phyloP scores from a whole-genome alignment of 1,140 invertebrate species.

The Zaprionus ghesquierei region DNA sequence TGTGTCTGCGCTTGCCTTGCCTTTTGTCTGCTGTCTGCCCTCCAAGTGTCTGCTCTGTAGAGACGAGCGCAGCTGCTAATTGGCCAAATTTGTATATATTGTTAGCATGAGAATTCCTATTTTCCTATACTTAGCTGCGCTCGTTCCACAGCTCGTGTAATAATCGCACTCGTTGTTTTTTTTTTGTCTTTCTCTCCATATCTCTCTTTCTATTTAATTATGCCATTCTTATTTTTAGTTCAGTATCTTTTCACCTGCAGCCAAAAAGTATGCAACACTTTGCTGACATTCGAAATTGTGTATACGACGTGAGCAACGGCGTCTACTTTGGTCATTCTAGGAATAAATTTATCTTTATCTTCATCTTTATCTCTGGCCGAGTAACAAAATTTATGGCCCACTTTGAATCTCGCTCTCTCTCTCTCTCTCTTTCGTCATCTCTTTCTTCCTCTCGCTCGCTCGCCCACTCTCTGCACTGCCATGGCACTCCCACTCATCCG shows the following conservation, averaged over 20 bases:
- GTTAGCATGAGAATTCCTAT: neutral
- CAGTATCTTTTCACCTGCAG: conserved; percentile 21
- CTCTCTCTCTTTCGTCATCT: neutral
- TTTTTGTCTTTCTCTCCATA: neutral
- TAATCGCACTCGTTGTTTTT: conserved; percentile 2
- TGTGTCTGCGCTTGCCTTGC: conserved; percentile 10
- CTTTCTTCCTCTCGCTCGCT: neutral
- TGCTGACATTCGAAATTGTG: conserved; percentile 45
- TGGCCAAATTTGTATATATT: conserved; percentile 33
- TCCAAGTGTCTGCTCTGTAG: conserved; percentile 16
- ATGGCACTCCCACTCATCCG: neutral
- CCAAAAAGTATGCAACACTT: conserved; percentile 63
- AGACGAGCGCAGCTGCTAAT: conserved; percentile 51
- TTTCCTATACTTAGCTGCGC: conserved; percentile 13
- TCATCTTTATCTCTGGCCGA: conserved; percentile 7
- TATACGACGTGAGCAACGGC: conserved; percentile 63
- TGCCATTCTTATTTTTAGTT: conserved; percentile 39
- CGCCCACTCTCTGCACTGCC: neutral
- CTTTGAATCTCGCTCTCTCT: conserved; percentile 20
- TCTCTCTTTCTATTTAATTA: conserved; percentile 21
- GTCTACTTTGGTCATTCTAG: conserved; percentile 47
- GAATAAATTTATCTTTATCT: conserved; percentile 21
- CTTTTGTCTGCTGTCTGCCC: conserved; percentile 42
- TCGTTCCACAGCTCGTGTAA: conserved; percentile 13
- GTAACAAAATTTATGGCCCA: conserved; percentile 61